A percentile compares a stretch with the other conserved stretches of the same genome.
Conservation (phyloP, 2,888 invertebrate species). For the Plagiodera versicolora region DNA sequence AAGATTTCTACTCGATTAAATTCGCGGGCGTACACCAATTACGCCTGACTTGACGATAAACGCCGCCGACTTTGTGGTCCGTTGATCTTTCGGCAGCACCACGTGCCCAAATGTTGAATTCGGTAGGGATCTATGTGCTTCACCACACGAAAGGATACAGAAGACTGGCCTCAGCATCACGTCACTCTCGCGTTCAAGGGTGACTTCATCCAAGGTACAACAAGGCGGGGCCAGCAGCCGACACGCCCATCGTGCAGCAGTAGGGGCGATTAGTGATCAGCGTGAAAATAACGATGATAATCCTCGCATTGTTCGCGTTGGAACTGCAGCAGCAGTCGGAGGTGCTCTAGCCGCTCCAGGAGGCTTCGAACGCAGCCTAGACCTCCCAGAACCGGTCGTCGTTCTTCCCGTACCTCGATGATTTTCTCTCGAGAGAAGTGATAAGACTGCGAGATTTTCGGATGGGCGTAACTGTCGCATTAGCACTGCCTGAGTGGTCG, state of each 20-base stretch:
- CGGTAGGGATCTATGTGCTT: conserved; percentile 44
- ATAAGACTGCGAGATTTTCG: conserved; percentile 32
- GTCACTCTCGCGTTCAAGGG: conserved; percentile 55
- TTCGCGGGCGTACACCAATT: conserved; percentile 49
- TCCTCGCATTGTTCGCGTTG: conserved; percentile 8
- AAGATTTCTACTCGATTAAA: conserved; percentile 41
- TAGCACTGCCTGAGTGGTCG: conserved; percentile 49
- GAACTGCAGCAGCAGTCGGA: neutral
- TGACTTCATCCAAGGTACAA: conserved; percentile 53
- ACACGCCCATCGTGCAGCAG: conserved; percentile 30
- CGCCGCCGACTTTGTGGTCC: conserved; percentile 49
- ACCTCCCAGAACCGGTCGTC: neutral
- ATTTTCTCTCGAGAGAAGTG: conserved; percentile 24
- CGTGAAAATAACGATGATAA: conserved; percentile 20
- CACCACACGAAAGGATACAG: conserved; percentile 53
- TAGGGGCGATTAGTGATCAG: conserved; percentile 27
- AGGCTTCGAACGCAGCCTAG: no score
- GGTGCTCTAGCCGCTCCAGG: no score
- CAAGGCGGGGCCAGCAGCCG: conserved; percentile 38
- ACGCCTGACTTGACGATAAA: conserved; percentile 53
- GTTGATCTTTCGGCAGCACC: conserved; percentile 46
- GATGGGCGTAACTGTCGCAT: conserved; percentile 46
- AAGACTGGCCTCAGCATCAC: conserved; percentile 54
- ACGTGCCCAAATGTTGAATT: conserved; percentile 50
- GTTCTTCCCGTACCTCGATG: conserved; percentile 3